Base-by-base conservation (phyloP, 23 tunicate genomes). In the Halocynthia aurantium region DNA sequence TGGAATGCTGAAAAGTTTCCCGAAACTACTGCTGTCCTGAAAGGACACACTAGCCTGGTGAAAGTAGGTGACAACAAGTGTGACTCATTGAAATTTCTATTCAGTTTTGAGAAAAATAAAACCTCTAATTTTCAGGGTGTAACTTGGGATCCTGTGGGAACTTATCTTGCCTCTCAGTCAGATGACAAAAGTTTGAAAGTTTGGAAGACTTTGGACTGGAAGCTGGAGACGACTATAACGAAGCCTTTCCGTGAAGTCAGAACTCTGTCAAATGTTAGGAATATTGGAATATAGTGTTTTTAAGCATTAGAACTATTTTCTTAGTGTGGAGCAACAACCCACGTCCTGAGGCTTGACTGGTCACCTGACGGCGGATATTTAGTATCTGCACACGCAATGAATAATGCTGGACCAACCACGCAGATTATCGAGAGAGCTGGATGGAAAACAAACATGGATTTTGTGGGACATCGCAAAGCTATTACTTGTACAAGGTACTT, bases 141-240 rank as follows among this genome's bases (percentile, higher is more conserved):
- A 7, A 84, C 96, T 22, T 96, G 99, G 99, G 99, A 96, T 75
- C 99, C 99, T 8, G 79, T 96, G 6, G 99, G 99, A 7, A 80
- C 96, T 7, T 96, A 96, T 70, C 8, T 96, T 49, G 98, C 98
- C 7, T 84, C 99, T 8, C 99, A 96, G 70, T 86, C 93, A 51
- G 99, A 81, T 80, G 99, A 96, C 67, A 89, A 82, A 80, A 89
- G 93, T 52, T 82, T 96, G 15, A 82, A 83, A 80, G 78, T 96
- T 13, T 96, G 99, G 99, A 96, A 89, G 73, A 90, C 96, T 12
- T 68, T 96, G 80, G 96, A 89, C 70, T 96, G 99, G 99, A 96
- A 96, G 65, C 62, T 88, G 73, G 99, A 96, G 57, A 69, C 83
- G 52, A 89, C 93, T n/a, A 72, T 96, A 6, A 74, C 96, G 6